Conservation (phyloP, 1,140 invertebrate species). For the honey bee (Apis mellifera) region Amel_HAv3.1 CM009937.2:10835501-10836000, state of each 20-base stretch:
- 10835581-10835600: too few species aligned
- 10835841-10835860: conserved; percentile 51
- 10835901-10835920: conserved; percentile 56
- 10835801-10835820: background rate
- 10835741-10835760: background rate
- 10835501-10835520: too few species aligned
- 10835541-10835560: too few species aligned
- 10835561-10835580: too few species aligned
- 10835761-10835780: conserved; percentile 1
- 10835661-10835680: conserved; percentile 10
- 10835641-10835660: conserved; percentile 20
- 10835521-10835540: too few species aligned
- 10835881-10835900: conserved; percentile 56
- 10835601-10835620: too few species aligned
- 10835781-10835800: too few species aligned
- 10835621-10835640: background rate
- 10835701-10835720: conserved; percentile 46
- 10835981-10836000: conserved; percentile 21
- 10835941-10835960: conserved; percentile 55
- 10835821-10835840: conserved; percentile 18
- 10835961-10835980: conserved; percentile 55
- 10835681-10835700: conserved; percentile 14
- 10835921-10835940: conserved; percentile 49
- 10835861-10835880: conserved; percentile 57
- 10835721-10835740: conserved; percentile 21